Base-by-base conservation (phyloP, 2,113 vertebrate genomes). In the Brachyhypopomus gauderio region DNA sequence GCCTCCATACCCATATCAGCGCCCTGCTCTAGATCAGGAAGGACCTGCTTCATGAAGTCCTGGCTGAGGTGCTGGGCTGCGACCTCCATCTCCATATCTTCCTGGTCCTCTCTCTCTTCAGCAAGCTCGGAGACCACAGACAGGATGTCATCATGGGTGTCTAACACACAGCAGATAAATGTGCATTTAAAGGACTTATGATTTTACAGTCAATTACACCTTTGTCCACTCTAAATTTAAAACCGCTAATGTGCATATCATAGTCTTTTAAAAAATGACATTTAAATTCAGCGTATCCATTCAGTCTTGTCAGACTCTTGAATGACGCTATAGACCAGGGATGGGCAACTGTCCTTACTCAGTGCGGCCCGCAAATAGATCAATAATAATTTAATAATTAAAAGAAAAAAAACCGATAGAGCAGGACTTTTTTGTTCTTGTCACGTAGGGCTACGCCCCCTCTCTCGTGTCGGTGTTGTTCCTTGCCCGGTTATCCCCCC, bases 41-140 rank as follows among this genome's bases (percentile, higher is more conserved):
- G 89, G 41, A 97, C 91, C 85, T 96, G 93, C 80, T 85, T 91
- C 86, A 94, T 95, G 71, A 98, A 97, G 90, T 97, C 94, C 83
- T 97, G 94, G 79, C 95, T 95, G 75, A 99, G 92, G 85, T 97
- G 96, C 84, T 95, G 93, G 59, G 95, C 93, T 0, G 94, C 95
- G 0, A 93, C 95, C 86, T 94, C 93, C 64, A 98, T 90, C 79
- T 97, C 96, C 3, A 94, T 91, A 0, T 98, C 96, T 78, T 96
- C 94, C 0, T 82, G 85, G 0, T 95, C 95, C 45, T 52, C 45
- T 0, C 91, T 91, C n/a, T 96, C 94, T 5, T 85, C 87, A 0
- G 73, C 59, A 45, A 78, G 63, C 19, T 95, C 93, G 27, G 93
- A 87, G 25, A 90, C 0, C 4, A 88, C 86, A 12, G 90, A 92